Conservation (phyloP, 37 sponge, comb jelly and placozoan species). For the Chondrilla cf. caribensis region DNA sequence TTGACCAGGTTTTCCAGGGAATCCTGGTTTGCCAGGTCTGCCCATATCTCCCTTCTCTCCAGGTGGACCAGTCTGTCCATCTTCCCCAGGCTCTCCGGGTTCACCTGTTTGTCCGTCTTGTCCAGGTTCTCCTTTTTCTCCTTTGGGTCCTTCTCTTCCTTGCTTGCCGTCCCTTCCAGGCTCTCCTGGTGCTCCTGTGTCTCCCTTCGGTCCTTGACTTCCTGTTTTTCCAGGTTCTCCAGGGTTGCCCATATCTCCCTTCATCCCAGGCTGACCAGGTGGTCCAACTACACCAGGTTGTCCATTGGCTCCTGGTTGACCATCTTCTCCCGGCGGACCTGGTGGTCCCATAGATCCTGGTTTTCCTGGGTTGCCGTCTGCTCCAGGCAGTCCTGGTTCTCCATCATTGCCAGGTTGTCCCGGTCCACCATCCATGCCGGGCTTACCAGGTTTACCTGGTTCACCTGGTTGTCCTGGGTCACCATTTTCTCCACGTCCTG, state of each 20-base stretch:
- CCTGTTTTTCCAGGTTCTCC: background rate
- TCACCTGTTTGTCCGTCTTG: background rate
- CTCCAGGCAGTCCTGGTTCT: constrained; percentile 8
- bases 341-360: constrained; percentile 3
- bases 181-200: background rate
- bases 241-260: no score
- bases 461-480: background rate
- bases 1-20: background rate
- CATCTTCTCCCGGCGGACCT: background rate
- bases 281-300: background rate
- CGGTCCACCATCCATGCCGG: background rate
- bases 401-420: background rate
- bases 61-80: background rate
- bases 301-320: background rate
- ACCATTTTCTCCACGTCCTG: constrained; percentile 8
- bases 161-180: no score
- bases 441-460: background rate
- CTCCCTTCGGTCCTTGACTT: background rate
- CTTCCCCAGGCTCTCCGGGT: background rate
- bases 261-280: background rate
- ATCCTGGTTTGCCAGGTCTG: background rate
- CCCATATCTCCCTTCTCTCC: constrained; percentile 1
- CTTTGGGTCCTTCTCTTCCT: background rate
- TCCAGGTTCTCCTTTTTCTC: background rate
- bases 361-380: background rate